Conservation (phyloP, 2,888 invertebrate species). For the Athrips mouffetella region DNA sequence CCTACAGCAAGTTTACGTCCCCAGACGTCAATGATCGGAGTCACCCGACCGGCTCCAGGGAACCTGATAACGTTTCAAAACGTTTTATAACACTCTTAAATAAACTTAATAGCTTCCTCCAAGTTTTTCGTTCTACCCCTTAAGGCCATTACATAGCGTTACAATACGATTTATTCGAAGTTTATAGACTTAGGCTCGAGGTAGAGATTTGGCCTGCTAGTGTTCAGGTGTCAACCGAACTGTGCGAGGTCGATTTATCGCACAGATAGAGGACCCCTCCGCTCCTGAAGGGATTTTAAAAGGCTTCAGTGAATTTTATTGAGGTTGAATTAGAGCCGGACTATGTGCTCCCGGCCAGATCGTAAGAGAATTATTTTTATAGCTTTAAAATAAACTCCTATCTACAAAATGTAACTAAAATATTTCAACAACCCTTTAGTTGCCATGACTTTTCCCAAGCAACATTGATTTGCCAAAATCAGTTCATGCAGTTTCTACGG, state of each 20-base stretch:
- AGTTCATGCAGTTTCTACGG: too few species aligned
- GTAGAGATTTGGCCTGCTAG: slow-evolving; percentile 53
- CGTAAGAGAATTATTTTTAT: background rate
- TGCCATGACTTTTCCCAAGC: background rate
- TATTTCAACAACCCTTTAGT: background rate
- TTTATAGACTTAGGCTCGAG: slow-evolving; percentile 62
- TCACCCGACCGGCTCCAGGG: slow-evolving; percentile 59
- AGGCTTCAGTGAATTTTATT: slow-evolving; percentile 40
- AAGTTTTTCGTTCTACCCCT: slow-evolving; percentile 72
- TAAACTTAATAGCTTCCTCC: slow-evolving; percentile 71
- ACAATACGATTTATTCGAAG: slow-evolving; percentile 68
- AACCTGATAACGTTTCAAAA: slow-evolving; percentile 69
- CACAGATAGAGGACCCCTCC: slow-evolving; percentile 43
- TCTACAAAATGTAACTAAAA: background rate
- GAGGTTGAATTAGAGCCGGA: slow-evolving; percentile 18
- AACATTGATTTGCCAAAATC: too few species aligned
- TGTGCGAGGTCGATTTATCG: slow-evolving; percentile 58
- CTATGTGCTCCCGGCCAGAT: background rate
- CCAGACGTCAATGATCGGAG: slow-evolving; percentile 57
- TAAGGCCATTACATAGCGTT: slow-evolving; percentile 66
- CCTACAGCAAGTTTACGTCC: slow-evolving; percentile 22
- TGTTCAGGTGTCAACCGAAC: slow-evolving; percentile 64
- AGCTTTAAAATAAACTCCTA: background rate
- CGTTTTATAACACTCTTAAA: slow-evolving; percentile 75
- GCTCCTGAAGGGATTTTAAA: slow-evolving; percentile 27